Percentiles rank a stretch among this genome's conserved stretches.
Evolutionary conservation across 2,113 vertebrate species (phyloP).

Genomic region (Chiloscyllium plagiosum): DNA sequence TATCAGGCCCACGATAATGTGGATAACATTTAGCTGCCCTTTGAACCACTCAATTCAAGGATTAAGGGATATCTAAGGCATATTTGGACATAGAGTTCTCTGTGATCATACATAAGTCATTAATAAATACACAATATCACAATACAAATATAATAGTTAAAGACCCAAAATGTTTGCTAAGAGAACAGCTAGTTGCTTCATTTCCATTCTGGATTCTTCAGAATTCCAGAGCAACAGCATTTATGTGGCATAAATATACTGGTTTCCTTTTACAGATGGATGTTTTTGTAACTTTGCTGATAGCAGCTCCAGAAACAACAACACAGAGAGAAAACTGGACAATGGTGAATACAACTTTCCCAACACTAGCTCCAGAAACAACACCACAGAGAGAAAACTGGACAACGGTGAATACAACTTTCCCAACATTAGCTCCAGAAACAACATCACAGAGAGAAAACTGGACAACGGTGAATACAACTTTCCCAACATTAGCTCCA

Average conservation of each 20-base stretch:
- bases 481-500: neutral
- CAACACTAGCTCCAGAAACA: neutral
- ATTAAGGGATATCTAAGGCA: no score
- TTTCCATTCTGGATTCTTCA: neutral
- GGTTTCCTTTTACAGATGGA: neutral
- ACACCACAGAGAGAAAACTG: neutral
- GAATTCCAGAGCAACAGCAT: neutral
- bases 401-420: neutral
- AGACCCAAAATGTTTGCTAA: no score
- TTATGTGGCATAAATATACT: neutral
- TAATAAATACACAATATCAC: neutral
- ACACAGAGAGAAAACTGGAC: neutral
- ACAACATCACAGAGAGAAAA: neutral
- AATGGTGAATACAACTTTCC: neutral
- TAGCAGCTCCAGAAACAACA: neutral
- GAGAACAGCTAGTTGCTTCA: neutral
- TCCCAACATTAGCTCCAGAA: no score
- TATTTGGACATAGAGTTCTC: no score
- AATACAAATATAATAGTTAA: neutral
- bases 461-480: no score
- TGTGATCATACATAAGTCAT: neutral
- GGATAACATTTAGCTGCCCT: no score
- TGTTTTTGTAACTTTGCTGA: neutral
- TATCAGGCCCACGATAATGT: no score
- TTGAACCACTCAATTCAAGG: no score